Base-by-base conservation (phyloP, 1,140 invertebrate genomes). In the Drosophila aff. region DNA sequence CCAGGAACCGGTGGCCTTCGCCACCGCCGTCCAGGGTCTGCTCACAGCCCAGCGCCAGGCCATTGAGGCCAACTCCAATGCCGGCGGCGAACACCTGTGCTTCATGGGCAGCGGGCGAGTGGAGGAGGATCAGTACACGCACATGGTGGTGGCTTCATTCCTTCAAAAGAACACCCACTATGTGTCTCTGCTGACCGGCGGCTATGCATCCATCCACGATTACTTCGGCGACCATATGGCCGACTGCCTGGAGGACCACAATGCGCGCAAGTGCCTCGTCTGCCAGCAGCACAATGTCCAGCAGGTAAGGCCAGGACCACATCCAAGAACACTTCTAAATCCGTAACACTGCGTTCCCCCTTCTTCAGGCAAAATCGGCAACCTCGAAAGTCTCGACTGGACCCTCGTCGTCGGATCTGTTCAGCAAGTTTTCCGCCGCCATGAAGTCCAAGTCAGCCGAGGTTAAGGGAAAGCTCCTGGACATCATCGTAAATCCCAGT, bases 131-230 rank as follows among this genome's bases (percentile, higher is more conserved):
- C 97, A 97, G 89, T 99, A 98, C 93, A 98, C 99, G 6, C 97
- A 99, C 89, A 99, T 99, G 99, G 98, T 99, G 31, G 97, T 99
- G 11, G 98, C 98, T 10, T 98, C 98, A 65, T 99, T 99, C 93
- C 94, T 99, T 41, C 98, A 99, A 93, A 97, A 97, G 92, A 97
- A 98, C 90, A 97, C 97, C 0, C 96, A 97, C 76, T 98, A 98
- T 93, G 97, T 99, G 31, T 98, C 97, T 64, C 95, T 99, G 93
- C 95, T 99, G 11, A 96, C 96, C 79, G 98, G 98, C 69, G 99
- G 99, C 13, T 99, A 99, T 94, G 95, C 96, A 94, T 97, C 97
- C 26, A 95, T 98, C 68, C 97, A 98, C 87, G 96, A 97, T 78
- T 96, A 97, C 81, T 96, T 98, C 89, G 95, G 96, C 2, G 96